Evolutionary conservation across 2,888 invertebrate species (phyloP), one percentile per base, ranked within the genome.

Genomic region (Autographa pulchrina): DNA sequence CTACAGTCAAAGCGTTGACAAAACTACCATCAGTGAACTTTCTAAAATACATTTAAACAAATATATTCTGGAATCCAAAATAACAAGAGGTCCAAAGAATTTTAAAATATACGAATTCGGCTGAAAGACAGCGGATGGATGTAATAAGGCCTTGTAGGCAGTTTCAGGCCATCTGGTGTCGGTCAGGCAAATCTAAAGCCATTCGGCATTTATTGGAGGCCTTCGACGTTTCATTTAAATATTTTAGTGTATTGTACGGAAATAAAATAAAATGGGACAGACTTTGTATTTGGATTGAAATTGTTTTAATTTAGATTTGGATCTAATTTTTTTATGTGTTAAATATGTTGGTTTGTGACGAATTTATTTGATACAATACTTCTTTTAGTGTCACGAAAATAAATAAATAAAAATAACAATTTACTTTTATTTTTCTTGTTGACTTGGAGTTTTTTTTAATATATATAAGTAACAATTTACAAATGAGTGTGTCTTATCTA

Each of bases 191-290:
- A 66, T 54, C 66, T 62, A 59, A 43, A 35, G 31, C 70, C 58
- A 4, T 43, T 70, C 32, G 43, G 63, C 68, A 71, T 77, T 75
- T 77, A 80, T 72, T 75, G 65, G 7, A 48, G n/a, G n/a, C 48
- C 48, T 48, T 48, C 48, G 65, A 25, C 70, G 63, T 65, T 61
- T 18, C 16, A 62, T 65, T 71, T 60, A 72, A 78, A 74, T 77
- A 64, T 66, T 38, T 48, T n/a, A 48, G 48, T 48, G n/a, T 38
- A 38, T 48, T n/a, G 48, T n/a, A 48, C 48, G 7, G n/a, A 48
- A 48, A 48, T 48, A 48, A 48, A 48, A 48, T n/a, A 48, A 48
- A 48, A 48, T n/a, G 48, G 48, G n/a, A 7, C 48, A 48, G 38
- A 38, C 16, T n/a, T 48, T n/a, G n/a, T 48, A n/a, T n/a, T n/a